phyloP scores from a whole-genome alignment of 2,113 vertebrate genomes.

The Pipra filicauda region DNA sequence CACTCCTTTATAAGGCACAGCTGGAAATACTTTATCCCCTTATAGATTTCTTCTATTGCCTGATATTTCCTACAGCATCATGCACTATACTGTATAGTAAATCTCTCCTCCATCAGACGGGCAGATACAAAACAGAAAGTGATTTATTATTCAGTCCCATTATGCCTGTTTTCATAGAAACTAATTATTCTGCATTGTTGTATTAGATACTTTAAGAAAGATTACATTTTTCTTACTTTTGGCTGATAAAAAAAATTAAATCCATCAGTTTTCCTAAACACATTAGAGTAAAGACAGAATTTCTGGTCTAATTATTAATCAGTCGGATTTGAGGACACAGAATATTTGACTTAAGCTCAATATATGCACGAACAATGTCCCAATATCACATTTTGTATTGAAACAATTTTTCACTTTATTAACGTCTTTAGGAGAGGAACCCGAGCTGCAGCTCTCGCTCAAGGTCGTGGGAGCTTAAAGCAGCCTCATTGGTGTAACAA shows the following conservation, averaged over 20 bases:
- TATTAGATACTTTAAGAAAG: conserved; percentile 85
- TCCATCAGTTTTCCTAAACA: conserved; percentile 86
- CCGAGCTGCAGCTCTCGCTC: conserved; percentile 41
- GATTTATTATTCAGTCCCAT: conserved; percentile 83
- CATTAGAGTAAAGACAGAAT: conserved; percentile 80
- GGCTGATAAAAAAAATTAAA: conserved; percentile 85
- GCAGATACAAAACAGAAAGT: conserved; percentile 73
- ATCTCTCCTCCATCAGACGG: conserved; percentile 74
- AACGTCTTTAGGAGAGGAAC: conserved; percentile 72
- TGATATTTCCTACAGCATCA: conserved; percentile 43
- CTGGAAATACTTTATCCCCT: conserved; percentile 39
- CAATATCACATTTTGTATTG: conserved; percentile 76
- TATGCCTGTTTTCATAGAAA: conserved; percentile 82
- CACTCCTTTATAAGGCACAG: conserved; percentile 1
- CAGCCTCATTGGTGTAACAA: conserved; percentile 57
- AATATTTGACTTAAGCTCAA: conserved; percentile 80
- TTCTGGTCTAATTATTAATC: conserved; percentile 83
- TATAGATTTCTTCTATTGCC: conserved; percentile 29
- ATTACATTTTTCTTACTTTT: conserved; percentile 84
- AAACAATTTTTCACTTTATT: conserved; percentile 83
- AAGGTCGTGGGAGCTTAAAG: conserved; percentile 55
- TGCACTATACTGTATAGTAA: conserved; percentile 49
- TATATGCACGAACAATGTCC: conserved; percentile 80
- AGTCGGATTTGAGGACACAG: conserved; percentile 77
- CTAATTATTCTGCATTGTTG: conserved; percentile 84